A percentile compares a stretch with the other conserved stretches of the same genome.
Evolutionary conservation across 2,888 invertebrate genomes (phyloP).

Genomic region (Nomada ferruginata): DNA sequence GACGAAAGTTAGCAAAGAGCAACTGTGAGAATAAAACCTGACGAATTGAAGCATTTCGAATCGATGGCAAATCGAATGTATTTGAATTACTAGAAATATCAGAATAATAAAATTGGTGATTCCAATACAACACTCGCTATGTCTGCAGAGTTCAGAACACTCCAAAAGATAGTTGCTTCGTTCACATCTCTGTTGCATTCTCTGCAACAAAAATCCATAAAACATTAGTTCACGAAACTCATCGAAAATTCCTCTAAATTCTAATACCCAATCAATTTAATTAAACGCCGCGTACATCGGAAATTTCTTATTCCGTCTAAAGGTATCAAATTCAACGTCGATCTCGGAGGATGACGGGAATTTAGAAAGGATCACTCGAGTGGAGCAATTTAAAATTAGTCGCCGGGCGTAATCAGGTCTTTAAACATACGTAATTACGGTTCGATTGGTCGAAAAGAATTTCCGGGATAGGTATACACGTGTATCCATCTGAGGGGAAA

Average conservation of each 20-base stretch:
- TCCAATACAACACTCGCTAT: background rate
- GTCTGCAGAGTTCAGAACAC: too few species aligned
- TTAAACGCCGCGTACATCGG: background rate
- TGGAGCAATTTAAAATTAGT: slow-evolving; percentile 67
- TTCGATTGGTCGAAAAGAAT: slow-evolving; percentile 47
- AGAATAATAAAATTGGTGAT: background rate
- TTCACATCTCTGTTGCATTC: background rate
- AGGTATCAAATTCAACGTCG: slow-evolving; percentile 16
- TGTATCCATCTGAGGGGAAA: slow-evolving; percentile 36
- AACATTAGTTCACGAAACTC: background rate
- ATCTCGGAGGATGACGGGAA: slow-evolving; percentile 4
- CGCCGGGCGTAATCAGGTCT: slow-evolving; percentile 52
- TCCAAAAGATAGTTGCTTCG: background rate
- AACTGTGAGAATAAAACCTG: too few species aligned
- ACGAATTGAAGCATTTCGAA: too few species aligned
- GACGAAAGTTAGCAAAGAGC: background rate
- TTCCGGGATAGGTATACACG: slow-evolving; percentile 47
- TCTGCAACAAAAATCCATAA: background rate
- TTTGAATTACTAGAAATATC: too few species aligned
- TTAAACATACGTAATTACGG: slow-evolving; percentile 59
- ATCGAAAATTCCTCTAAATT: background rate
- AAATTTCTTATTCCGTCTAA: background rate
- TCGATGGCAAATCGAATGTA: too few species aligned
- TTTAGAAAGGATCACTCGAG: slow-evolving; percentile 34
- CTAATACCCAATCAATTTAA: background rate